Base-by-base conservation (phyloP, 2,113 vertebrate genomes). In the Toxotes jaculatrix region DNA sequence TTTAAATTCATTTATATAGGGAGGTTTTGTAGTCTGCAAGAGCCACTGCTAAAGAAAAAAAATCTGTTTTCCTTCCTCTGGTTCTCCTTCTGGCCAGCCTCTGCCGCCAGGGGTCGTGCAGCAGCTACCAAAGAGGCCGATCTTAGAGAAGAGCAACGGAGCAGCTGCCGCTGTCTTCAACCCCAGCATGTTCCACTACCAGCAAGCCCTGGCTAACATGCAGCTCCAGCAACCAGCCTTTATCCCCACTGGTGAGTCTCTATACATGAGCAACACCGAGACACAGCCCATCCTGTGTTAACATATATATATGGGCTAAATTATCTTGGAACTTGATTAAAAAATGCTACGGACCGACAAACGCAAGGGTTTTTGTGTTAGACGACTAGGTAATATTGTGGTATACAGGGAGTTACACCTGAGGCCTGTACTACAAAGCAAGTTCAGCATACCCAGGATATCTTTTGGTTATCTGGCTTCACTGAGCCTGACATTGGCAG, bases 151-250 rank as follows among this genome's bases (percentile, higher is more conserved):
- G 96, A 96, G 95, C 94, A 98, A 97, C 59, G 97, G 97, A 90
- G 96, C 95, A 90, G 94, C 96, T 61, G 94, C 91, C 56, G 27
- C 96, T 42, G 81, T 99, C 92, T 98, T 98, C 93, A 98, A 96
- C 95, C 97, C 97, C 92, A 96, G 92, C 94, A 95, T 98, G 96
- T 98, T 97, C 93, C 97, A 99, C 95, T 99, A 99, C 95, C 98
- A 99, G 94, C 98, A 98, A 94, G 96, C 97, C 92, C 94, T 99
- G 93, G 95, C 97, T 87, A 98, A 97, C 96, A 96, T 99, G 96
- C 98, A 97, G 92, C 95, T 99, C 86, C 98, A 97, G 47, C 98
- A 98, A 92, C 96, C 95, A 69, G 84, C 98, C 53, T 99, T 97
- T 88, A 96, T 99, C 92, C 96, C 97, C 42, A 95, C 96, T 93